Conservation (phyloP, 2,113 vertebrate genomes). For the Paradisaea rubra region DNA sequence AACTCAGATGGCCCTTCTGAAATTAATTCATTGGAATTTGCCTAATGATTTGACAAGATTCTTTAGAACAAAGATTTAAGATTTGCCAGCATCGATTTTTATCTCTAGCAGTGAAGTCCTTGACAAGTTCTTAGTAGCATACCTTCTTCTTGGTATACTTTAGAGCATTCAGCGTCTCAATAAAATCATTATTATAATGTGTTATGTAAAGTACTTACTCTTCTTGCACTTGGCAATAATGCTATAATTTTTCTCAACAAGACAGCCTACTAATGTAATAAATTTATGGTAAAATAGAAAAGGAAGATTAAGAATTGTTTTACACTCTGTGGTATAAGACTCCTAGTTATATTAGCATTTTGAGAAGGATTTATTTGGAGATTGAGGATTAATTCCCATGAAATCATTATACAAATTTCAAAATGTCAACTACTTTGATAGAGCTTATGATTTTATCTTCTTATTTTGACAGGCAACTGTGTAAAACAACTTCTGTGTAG, state of each 20-base stretch:
- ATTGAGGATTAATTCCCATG: slow-evolving; percentile 68
- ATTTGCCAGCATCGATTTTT: background rate
- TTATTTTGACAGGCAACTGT: slow-evolving; percentile 73
- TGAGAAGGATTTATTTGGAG: slow-evolving; percentile 63
- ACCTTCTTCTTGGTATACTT: background rate
- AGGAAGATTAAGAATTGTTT: slow-evolving; percentile 44
- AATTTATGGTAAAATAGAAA: slow-evolving; percentile 15
- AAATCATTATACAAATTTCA: slow-evolving; percentile 76
- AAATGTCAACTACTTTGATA: slow-evolving; percentile 71
- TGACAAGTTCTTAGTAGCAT: background rate
- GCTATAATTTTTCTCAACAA: slow-evolving; percentile 14
- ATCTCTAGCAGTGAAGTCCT: background rate
- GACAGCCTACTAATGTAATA: slow-evolving; percentile 40
- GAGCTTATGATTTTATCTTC: slow-evolving; percentile 76
- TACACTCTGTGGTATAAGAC: slow-evolving; percentile 12
- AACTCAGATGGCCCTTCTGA: background rate
- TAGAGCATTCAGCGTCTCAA: background rate
- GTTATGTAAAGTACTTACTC: slow-evolving; percentile 7
- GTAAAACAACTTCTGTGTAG: slow-evolving; percentile 64
- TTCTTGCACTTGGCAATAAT: slow-evolving; percentile 8
- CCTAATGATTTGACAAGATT: background rate
- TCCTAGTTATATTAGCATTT: slow-evolving; percentile 66
- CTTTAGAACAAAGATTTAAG: background rate
- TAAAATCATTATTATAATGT: background rate
- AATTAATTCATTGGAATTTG: background rate